A percentile compares a stretch with the other conserved stretches of the same genome.
These are phyloP conservation scores for Athene cunicularia DNA, from an alignment of 2,113 vertebrate genomes.

Conservation along the genomic window DNA sequence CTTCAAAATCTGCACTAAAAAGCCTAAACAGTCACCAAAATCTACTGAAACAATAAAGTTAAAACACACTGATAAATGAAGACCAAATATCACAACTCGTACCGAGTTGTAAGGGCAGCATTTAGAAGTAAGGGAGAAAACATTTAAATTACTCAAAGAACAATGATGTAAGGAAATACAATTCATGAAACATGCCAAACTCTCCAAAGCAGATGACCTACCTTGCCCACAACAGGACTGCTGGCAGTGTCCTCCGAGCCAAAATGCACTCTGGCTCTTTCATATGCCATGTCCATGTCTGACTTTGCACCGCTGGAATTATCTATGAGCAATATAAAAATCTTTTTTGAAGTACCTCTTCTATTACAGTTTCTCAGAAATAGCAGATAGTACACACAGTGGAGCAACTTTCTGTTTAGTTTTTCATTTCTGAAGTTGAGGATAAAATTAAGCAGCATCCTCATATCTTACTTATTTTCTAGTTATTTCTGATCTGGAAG, in stretches of 20 bases:
- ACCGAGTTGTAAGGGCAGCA: accelerated
- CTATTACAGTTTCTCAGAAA: neutral
- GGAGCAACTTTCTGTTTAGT: neutral
- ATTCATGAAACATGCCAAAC: neutral
- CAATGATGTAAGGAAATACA: accelerated
- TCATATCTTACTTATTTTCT: neutral
- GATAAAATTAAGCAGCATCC: neutral
- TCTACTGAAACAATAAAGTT: neutral
- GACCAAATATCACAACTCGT: accelerated
- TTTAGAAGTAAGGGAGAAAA: accelerated
- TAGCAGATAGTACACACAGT: accelerated
- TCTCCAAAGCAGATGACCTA: slow-evolving; percentile 24
- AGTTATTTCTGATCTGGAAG: neutral
- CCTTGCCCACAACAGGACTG: slow-evolving; percentile 76
- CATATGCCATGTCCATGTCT: slow-evolving; percentile 75
- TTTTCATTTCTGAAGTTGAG: neutral
- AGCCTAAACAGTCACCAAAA: neutral
- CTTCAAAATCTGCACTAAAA: neutral
- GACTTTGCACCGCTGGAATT: neutral
- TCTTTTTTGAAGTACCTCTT: neutral
- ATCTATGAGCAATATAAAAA: neutral
- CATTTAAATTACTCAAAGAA: accelerated
- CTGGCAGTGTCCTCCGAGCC: slow-evolving; percentile 59
- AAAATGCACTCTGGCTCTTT: slow-evolving; percentile 57
- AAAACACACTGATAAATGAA: neutral